Base-by-base conservation (phyloP, 2,797 vertebrate species). In the Poeciliopsis paucimaculata region DNA sequence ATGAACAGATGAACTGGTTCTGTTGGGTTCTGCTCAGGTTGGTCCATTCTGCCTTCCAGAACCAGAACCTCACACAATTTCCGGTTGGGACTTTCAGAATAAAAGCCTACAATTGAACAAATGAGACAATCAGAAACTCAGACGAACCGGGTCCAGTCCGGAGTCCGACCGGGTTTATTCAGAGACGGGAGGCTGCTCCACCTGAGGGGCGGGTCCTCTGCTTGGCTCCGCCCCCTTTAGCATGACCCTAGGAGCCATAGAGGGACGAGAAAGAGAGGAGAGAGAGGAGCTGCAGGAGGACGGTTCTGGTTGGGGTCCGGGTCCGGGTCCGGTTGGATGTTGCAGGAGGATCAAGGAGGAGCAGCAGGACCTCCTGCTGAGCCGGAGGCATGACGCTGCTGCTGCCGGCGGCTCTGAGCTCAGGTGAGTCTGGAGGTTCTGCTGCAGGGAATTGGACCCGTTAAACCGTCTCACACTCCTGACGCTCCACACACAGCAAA, bases 161-260 rank as follows among this genome's bases (percentile, higher is more conserved):
- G 46, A 47, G 46, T 47, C 46, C 46, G 5, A 47, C 16, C 46
- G 4, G 20, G 60, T 86, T 91, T 89, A 89, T 77, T 90, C 49
- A 84, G 89, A 84, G 90, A 70, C 16, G 0, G 73, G 60, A 76
- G 16, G 77, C 73, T 0, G 13, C 46, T 26, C 49, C 36, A 36
- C 7, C 0, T 9, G 45, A 0, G 5, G 7, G 34, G 5, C 49
- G 20, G 18, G 49, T 7, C 49, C 18, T 7, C 13, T 5, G 18
- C 18, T 6, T 51, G 47, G 47, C 60, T 43, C 72, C 36, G 7
- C 31, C 72, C 26, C 55, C 55, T 77, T 16, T 53, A 55, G 76
- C 46, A 16, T 82, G 87, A 83, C 87, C 86, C 84, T 82, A 84
- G 73, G 77, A 86, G 86, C 79, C 68, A 77, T 68, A 78, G 79